Percentiles rank a stretch among this genome's conserved stretches.
Conservation (phyloP, 2,113 vertebrate genomes). For the Tamias sibiricus region DNA sequence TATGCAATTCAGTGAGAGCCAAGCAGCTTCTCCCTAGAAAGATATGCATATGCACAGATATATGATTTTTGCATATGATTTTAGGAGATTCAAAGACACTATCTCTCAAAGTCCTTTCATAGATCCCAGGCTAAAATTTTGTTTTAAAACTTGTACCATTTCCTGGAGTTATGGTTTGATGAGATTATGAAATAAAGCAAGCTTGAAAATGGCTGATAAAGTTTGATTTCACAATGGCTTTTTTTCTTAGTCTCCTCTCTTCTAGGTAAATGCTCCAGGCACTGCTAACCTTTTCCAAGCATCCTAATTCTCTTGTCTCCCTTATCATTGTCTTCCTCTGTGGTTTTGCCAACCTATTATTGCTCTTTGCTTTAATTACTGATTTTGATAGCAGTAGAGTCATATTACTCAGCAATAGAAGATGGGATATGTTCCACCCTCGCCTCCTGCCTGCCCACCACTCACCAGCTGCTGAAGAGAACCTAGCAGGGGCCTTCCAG, state of each 20-base stretch:
- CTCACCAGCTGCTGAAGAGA: slow-evolving; percentile 19
- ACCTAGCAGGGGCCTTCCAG: not conserved
- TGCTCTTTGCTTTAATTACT: slow-evolving; percentile 67
- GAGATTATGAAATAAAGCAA: not conserved
- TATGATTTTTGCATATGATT: not conserved
- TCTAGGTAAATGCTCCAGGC: not conserved
- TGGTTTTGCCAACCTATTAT: slow-evolving; percentile 50
- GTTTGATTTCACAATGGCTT: not conserved
- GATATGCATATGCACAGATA: not conserved
- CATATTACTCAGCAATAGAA: slow-evolving; percentile 10
- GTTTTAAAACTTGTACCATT: slow-evolving; percentile 4
- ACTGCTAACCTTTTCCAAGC: not conserved
- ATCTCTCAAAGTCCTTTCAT: not conserved
- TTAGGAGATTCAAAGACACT: not conserved
- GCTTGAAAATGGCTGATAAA: not conserved
- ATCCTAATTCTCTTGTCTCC: not conserved
- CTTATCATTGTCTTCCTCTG: not conserved
- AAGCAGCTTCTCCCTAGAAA: not conserved
- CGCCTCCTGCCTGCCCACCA: not conserved
- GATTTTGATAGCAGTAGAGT: slow-evolving; percentile 41
- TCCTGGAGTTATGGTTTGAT: not conserved
- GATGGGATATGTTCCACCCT: not conserved
- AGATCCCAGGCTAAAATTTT: slow-evolving; percentile 29
- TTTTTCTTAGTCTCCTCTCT: not conserved
- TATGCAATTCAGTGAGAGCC: not conserved